Conservation (phyloP, 2,113 vertebrate genomes). For the Phocoena phocoena region DNA sequence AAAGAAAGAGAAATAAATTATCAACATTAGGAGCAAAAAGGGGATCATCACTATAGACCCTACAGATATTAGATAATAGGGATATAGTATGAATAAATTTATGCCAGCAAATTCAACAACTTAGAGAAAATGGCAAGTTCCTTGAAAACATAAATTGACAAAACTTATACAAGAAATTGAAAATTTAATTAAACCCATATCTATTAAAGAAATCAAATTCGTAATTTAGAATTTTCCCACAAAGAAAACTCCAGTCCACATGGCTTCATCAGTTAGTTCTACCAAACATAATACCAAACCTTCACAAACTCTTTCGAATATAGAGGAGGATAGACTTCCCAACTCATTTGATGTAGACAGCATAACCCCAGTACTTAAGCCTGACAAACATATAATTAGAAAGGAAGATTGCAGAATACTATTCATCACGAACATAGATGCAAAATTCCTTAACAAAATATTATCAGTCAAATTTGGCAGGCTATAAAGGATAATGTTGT, state of each 20-base stretch:
- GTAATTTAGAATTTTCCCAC: background rate
- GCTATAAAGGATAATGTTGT: background rate
- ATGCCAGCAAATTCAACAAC: background rate
- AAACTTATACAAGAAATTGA: background rate
- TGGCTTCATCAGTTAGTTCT: background rate
- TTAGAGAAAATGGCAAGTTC: background rate
- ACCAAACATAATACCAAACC: background rate
- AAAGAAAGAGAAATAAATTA: background rate
- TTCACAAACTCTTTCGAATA: background rate
- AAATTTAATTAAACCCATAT: background rate
- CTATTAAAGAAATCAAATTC: background rate
- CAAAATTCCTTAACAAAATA: background rate
- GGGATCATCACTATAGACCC: background rate
- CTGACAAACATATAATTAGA: background rate
- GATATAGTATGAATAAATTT: background rate
- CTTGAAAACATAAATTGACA: conserved; percentile 26
- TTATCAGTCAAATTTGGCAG: background rate
- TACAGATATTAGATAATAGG: background rate
- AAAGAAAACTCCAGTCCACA: background rate
- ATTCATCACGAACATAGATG: background rate
- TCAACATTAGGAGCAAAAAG: background rate
- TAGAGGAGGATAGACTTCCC: background rate
- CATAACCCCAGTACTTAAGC: background rate
- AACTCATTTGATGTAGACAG: background rate
- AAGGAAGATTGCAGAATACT: background rate